Evolutionary conservation across 92 coral and sea anemone species (phyloP).

Genomic region (Epizoanthus ramosus): DNA sequence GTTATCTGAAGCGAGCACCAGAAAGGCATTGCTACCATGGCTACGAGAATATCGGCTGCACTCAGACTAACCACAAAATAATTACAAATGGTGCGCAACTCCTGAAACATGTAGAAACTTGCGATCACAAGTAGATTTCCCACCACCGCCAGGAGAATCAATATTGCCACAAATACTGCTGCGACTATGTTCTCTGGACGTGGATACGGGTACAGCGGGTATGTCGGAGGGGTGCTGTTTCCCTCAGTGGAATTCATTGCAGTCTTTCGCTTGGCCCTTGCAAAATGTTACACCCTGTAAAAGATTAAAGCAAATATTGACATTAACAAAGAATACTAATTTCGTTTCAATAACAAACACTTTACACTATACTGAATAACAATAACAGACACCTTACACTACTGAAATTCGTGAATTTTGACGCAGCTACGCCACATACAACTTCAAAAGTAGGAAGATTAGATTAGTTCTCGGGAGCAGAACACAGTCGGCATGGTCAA

Average conservation of each 20-base stretch:
- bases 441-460: no score
- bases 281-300: no score
- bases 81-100: constrained; percentile 79
- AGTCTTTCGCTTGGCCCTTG: not conserved
- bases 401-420: no score
- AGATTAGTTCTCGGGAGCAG: no score
- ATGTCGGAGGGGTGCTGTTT: constrained; percentile 5
- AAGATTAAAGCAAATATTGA: no score
- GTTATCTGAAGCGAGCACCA: constrained; percentile 86
- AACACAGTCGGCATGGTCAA: no score
- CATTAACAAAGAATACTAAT: no score
- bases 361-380: no score
- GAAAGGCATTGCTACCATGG: constrained; percentile 86
- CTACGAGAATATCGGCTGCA: constrained; percentile 84
- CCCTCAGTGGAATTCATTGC: constrained; percentile 48
- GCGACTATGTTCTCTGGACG: constrained; percentile 60
- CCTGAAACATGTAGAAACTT: constrained; percentile 69
- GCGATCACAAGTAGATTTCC: constrained; percentile 75
- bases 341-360: no score
- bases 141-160: constrained; percentile 63
- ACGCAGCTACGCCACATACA: no score
- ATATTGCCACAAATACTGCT: constrained; percentile 67
- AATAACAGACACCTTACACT: no score
- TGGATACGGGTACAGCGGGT: constrained; percentile 44
- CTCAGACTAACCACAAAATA: constrained; percentile 86